Percentiles rank a stretch among this genome's conserved stretches.
phyloP scores from a whole-genome alignment of 2,888 invertebrate genomes.

The Xestoiulus laeticollis region DNA sequence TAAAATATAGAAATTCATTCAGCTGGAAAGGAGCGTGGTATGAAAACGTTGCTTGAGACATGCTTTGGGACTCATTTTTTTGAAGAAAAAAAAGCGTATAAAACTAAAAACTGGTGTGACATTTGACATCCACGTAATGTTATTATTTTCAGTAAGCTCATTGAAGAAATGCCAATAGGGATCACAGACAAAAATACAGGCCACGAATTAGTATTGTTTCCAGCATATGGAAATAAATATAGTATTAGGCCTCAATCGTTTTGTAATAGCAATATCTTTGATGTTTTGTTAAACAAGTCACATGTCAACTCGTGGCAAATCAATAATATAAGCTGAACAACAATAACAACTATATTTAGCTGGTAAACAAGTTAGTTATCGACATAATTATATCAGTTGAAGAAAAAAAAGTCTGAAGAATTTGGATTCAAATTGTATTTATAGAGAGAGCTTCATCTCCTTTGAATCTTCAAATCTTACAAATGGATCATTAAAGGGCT shows the following conservation, averaged over 20 bases:
- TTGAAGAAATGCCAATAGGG: background rate
- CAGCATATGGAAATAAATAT: background rate
- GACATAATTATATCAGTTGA: background rate
- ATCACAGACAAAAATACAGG: background rate
- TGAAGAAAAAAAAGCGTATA: background rate
- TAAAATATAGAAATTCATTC: background rate
- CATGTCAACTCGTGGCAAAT: background rate
- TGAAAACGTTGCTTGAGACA: too few relatives aligned
- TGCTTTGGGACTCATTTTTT: background rate
- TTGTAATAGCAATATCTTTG: background rate
- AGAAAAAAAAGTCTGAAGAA: too few relatives aligned
- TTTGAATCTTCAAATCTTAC: background rate
- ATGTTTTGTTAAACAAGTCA: background rate
- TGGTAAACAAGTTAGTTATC: background rate
- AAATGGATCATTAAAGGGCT: background rate
- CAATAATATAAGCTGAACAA: background rate
- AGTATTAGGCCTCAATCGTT: background rate
- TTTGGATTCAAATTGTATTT: background rate
- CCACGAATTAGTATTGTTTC: conserved; percentile 31
- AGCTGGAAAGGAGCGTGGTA: background rate
- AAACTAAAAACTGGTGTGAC: background rate
- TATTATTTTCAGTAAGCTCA: background rate
- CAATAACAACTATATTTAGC: background rate
- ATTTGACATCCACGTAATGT: background rate
- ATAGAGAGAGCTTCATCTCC: background rate